Evolutionary conservation across 2,888 invertebrate genomes (phyloP).

Genomic region (Tillus elongatus): DNA sequence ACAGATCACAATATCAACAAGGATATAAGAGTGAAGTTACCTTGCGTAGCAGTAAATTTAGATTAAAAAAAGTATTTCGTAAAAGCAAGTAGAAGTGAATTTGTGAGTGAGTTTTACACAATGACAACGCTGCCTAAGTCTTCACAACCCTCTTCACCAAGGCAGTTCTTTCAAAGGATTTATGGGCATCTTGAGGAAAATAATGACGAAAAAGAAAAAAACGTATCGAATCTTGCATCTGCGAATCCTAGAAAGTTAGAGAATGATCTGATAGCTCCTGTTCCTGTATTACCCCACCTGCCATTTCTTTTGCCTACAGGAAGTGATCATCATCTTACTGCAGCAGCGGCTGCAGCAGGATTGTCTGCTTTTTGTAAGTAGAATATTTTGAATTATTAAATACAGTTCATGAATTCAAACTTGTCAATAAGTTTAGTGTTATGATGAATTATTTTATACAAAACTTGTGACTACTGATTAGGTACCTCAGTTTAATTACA

Average conservation of each 20-base stretch:
- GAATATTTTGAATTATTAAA: slow-evolving; percentile 13
- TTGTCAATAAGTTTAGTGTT: too few species aligned
- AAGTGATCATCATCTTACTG: slow-evolving; percentile 37
- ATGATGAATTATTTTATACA: too few species aligned
- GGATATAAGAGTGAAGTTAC: too few species aligned
- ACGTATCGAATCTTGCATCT: slow-evolving; percentile 21
- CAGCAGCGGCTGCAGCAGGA: slow-evolving; percentile 49
- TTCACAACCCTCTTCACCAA: slow-evolving; percentile 68
- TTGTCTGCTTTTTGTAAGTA: slow-evolving; percentile 47
- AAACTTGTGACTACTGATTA: too few species aligned
- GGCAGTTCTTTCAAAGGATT: slow-evolving; percentile 70
- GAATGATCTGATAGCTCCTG: slow-evolving; percentile 32
- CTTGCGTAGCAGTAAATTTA: too few species aligned
- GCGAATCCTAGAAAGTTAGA: slow-evolving; percentile 12
- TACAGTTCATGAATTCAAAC: too few species aligned
- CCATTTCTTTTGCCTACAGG: slow-evolving; percentile 36
- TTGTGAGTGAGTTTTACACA: too few species aligned
- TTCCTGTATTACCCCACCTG: slow-evolving; percentile 35
- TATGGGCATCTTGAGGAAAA: slow-evolving; percentile 64
- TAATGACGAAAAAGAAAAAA: slow-evolving; percentile 17
- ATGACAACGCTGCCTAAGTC: too few species aligned
- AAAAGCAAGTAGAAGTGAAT: too few species aligned
- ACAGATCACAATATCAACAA: too few species aligned
- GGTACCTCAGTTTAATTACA: too few species aligned
- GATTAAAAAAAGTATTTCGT: too few species aligned